Evolutionary conservation across 2,888 invertebrate genomes (phyloP), one percentile per base, ranked within the genome.

Genomic region (Rutpela maculata): DNA sequence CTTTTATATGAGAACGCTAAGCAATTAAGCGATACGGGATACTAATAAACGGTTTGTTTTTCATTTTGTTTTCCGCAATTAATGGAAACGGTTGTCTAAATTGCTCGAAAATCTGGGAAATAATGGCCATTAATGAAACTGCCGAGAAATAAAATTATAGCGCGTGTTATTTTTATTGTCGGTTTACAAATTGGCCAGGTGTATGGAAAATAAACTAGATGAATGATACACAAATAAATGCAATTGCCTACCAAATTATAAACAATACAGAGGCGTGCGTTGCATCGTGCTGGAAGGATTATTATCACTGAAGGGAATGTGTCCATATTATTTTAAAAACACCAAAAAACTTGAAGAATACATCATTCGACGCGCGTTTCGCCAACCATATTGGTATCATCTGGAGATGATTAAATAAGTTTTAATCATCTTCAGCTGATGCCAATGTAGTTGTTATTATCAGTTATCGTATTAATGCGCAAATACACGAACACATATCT

Each of bases 111-210:
- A 22, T 19, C 55, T 50, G 55, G 22, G n/a, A 18, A 26, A 22
- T 67, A 67, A 56, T 15, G 56, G 5, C 17, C 22, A 56, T 67
- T 67, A 67, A 56, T 26, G 43, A 65, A 65, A 65, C 43, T 59
- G 55, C 22, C 19, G 6, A 22, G 26, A 50, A 50, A 31, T 69
- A 35, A 57, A 69, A 59, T 35, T 31, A 56, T 31, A 57, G 35
- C 69, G 26, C 57, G 57, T 69, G 68, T 69, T 69, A 57, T 22
- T 67, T 69, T 50, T 57, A 50, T 69, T 57, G 57, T 17, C 59
- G 56, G 38, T 18, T 18, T 18, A 18, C 19, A 38, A 31, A 57
- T 35, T 69, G 57, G 15, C 22, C 69, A 69, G 57, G 57, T 57
- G 57, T 59, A 19, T 1, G 35, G 57, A 35, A 35, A 26, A 57